A percentile compares a stretch with the other conserved stretches of the same genome.
phyloP scores from a whole-genome alignment of 2,797 vertebrate species.

The Telmatherina bonti region DNA sequence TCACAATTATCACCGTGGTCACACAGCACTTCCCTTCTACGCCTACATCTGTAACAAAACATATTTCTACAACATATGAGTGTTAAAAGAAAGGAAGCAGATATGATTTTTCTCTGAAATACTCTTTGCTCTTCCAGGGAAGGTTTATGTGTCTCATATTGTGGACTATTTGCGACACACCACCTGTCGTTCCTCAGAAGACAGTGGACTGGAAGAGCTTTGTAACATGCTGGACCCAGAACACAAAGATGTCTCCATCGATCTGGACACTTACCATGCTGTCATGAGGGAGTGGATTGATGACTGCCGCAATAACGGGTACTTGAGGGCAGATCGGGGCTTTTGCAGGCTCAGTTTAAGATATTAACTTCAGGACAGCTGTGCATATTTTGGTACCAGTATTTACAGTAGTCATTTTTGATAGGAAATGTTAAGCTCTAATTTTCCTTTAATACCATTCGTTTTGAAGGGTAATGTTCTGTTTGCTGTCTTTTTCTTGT shows the following conservation, averaged over 20 bases:
- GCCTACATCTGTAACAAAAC: background rate
- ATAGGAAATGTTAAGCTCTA: conserved; percentile 3
- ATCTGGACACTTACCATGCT: conserved; percentile 88
- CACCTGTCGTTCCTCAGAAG: conserved; percentile 84
- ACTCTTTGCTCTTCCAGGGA: conserved; percentile 77
- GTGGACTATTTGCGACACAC: conserved; percentile 89
- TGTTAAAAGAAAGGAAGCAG: background rate
- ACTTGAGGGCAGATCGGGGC: conserved; percentile 13
- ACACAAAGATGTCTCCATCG: conserved; percentile 86
- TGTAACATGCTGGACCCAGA: conserved; percentile 92
- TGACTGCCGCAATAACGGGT: conserved; percentile 86
- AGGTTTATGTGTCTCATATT: conserved; percentile 88
- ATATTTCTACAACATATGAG: background rate
- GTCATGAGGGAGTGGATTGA: conserved; percentile 92
- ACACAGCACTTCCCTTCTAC: too few species aligned
- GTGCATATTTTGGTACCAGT: too few species aligned
- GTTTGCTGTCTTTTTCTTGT: background rate
- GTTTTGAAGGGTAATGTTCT: background rate
- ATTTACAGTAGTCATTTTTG: too few species aligned
- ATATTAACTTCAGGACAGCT: too few species aligned
- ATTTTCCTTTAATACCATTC: background rate
- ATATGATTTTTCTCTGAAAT: background rate
- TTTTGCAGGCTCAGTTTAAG: background rate
- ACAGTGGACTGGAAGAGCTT: conserved; percentile 88
- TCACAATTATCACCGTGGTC: too few species aligned